These are phyloP conservation scores for Delphinus delphis DNA, from an alignment of 2,113 vertebrate species.

Conservation along the genomic window DNA sequence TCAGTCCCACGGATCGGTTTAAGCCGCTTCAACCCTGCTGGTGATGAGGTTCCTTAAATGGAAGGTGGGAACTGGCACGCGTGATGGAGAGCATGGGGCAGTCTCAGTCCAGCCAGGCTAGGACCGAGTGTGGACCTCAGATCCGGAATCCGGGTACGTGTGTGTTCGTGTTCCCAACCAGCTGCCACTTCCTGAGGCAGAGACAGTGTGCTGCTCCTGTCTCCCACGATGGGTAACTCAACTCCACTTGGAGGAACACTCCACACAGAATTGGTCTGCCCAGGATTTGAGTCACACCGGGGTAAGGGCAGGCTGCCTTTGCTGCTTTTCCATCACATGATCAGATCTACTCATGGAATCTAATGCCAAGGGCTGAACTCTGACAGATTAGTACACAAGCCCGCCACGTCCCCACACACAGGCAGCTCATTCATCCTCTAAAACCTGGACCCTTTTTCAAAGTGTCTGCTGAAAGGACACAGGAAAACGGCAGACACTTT, in stretches of 20 bases:
- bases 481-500: fast-evolving
- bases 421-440: background rate
- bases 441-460: background rate
- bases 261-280: fast-evolving
- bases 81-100: too few relatives aligned
- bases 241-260: background rate
- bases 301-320: background rate
- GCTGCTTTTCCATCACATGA: background rate
- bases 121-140: background rate
- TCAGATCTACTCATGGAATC: background rate
- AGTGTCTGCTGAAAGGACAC: background rate
- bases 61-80: background rate
- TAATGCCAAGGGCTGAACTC: background rate
- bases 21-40: background rate
- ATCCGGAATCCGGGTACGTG: too few relatives aligned
- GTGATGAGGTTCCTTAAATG: background rate
- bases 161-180: background rate
- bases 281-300: fast-evolving
- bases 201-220: background rate
- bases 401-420: background rate
- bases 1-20: fast-evolving
- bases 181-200: background rate
- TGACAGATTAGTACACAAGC: background rate
- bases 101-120: background rate
- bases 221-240: fast-evolving